Base-by-base conservation (phyloP, 2,888 invertebrate genomes). In the Dyspetes luteomarginatus region DNA sequence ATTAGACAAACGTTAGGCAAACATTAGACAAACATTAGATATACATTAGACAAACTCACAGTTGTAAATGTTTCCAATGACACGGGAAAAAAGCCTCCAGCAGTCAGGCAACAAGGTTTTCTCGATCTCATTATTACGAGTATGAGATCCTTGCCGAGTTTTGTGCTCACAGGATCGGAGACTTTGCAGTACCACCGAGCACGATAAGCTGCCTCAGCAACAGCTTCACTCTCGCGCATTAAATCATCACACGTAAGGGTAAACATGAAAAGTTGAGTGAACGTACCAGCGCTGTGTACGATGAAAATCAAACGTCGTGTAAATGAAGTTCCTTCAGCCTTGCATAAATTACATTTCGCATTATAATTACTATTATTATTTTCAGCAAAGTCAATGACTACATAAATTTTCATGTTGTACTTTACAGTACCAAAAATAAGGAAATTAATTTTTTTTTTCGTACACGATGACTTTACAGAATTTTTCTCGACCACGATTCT, bases 171-270 rank as follows among this genome's bases (percentile, higher is more conserved):
- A 9, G 55, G 67, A 43, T 79, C 68, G 15, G 84, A 62, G 3
- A 84, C 78, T 58, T 82, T 52, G 15, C 15, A 48, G 64, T 87
- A 87, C 88, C 88, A 89, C 5, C 73, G 26, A 4, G 84, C 80
- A 1, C 81, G 36, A 73, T 87, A 89, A n/a, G 84, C 86, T 4
- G 85, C 85, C 12, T 87, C 83, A 7, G 81, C 83, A 12, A 88
- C 69, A 4, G 12, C 71, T 12, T 15, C 24, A 52, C 88, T 89
- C 60, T 87, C 83, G 3, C 80, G 75, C 4, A 84, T 86, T 52
- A 89, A 83, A 36, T 85, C 79, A 52, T 88, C 84, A 69, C 88
- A 85, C 4, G 88, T 84, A 60, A 85, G 75, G 4, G 88, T 81
- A 22, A 86, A 84, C 55, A 83, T 60, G 17, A 84, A 56, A 5